Evolutionary conservation across 2,797 vertebrate species (phyloP).

Genomic region (Acropternis orthonyx): DNA sequence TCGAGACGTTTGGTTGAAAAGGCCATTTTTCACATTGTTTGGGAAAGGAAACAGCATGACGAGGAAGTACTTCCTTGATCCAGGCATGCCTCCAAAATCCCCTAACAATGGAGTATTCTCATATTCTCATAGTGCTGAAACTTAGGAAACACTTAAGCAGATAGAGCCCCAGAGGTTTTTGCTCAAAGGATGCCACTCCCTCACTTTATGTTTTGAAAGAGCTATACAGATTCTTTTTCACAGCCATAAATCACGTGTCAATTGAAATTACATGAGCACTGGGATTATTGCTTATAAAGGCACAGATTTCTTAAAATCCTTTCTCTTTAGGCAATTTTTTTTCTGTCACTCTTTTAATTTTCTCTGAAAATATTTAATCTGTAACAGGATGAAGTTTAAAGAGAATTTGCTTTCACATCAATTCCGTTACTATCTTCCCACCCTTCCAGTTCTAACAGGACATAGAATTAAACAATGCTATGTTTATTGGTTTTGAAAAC

Average conservation of each 20-base stretch:
- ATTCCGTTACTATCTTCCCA: neutral
- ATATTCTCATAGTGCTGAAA: slow-evolving; percentile 62
- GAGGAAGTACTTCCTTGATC: slow-evolving; percentile 78
- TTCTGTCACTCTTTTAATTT: neutral
- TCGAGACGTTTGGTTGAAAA: slow-evolving; percentile 63
- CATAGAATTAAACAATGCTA: neutral
- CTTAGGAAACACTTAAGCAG: slow-evolving; percentile 59
- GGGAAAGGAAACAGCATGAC: slow-evolving; percentile 78
- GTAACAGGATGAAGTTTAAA: neutral
- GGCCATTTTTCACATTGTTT: slow-evolving; percentile 76
- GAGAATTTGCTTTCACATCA: neutral
- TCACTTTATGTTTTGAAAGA: slow-evolving; percentile 58
- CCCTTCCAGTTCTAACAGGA: neutral
- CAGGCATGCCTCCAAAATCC: slow-evolving; percentile 57
- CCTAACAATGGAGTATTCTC: slow-evolving; percentile 71
- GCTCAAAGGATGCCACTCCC: slow-evolving; percentile 52
- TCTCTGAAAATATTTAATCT: neutral
- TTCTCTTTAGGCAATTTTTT: neutral
- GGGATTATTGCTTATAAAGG: neutral
- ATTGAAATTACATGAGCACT: slow-evolving; percentile 11
- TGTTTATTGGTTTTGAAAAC: neutral
- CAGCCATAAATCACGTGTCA: slow-evolving; percentile 25
- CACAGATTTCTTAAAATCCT: neutral
- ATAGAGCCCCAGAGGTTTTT: slow-evolving; percentile 57
- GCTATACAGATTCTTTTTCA: slow-evolving; percentile 34